A percentile compares a stretch with the other conserved stretches of the same genome.
Evolutionary conservation across 2,888 invertebrate species (phyloP).

Genomic region (Agrilus cyanescens): DNA sequence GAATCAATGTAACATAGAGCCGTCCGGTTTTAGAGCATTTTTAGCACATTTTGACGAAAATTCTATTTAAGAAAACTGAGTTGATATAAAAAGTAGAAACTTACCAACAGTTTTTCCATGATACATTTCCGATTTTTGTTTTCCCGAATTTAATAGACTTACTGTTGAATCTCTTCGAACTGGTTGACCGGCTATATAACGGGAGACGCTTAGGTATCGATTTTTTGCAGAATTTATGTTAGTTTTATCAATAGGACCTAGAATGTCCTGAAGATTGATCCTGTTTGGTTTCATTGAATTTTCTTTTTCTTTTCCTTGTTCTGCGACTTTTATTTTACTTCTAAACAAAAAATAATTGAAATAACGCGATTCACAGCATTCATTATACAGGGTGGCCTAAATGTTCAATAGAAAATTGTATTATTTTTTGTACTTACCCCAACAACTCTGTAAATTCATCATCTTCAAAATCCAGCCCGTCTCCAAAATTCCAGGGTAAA

Average conservation of each 20-base stretch:
- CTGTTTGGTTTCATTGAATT: slow-evolving; percentile 36
- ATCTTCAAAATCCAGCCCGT: slow-evolving; percentile 31
- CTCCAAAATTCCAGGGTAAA: slow-evolving; percentile 28
- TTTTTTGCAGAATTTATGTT: slow-evolving; percentile 48
- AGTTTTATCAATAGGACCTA: slow-evolving; percentile 32
- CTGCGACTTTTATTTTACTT: slow-evolving; percentile 27
- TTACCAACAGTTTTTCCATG: neutral
- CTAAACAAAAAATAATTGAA: slow-evolving; percentile 16
- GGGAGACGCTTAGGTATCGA: slow-evolving; percentile 63
- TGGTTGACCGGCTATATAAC: slow-evolving; percentile 60
- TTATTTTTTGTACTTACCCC: slow-evolving; percentile 43
- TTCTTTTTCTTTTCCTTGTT: slow-evolving; percentile 35
- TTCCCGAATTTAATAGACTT: slow-evolving; percentile 20
- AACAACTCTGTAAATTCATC: slow-evolving; percentile 62
- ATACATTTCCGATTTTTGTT: slow-evolving; percentile 10
- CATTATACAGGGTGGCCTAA: neutral
- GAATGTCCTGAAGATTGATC: slow-evolving; percentile 33
- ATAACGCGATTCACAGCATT: neutral
- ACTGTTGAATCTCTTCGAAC: slow-evolving; percentile 25
- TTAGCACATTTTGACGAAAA: too few relatives aligned
- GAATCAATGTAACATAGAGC: too few relatives aligned
- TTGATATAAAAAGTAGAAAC: neutral
- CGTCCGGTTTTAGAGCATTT: too few relatives aligned
- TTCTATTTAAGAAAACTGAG: neutral
- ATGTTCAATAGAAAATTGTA: neutral